Evolutionary conservation across 2,113 vertebrate genomes (phyloP), one percentile per base, ranked within the genome.

Genomic region (Astur gentilis): DNA sequence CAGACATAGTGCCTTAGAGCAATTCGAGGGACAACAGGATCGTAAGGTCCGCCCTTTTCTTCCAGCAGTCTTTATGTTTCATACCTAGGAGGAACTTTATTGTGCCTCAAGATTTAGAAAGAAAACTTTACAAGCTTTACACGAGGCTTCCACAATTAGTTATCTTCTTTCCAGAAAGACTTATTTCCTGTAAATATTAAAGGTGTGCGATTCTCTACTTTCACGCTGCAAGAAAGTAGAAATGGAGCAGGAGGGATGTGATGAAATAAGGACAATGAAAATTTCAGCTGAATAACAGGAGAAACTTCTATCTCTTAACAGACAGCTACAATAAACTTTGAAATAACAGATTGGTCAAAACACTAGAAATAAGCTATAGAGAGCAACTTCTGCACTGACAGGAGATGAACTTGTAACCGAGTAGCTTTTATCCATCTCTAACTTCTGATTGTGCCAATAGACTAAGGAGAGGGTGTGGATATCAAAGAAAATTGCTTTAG

Each of bases 401-500:
- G n/a, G 32, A 84, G 75, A 84, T 78, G 82, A 92, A 93, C 83
- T 93, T 38, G 34, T 36, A 72, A 49, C 54, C 8, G 11, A 78
- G 76, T 4, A 50, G 62, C 31, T 92, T 93, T 95, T 87, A 77
- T 89, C 83, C 71, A 62, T 90, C 72, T 69, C 91, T 55, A 27
- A 3, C 73, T 85, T 92, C 40, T 94, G 79, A 94, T 66, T 93
- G 69, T 50, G 70, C 70, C 93, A 66, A 84, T 0, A 58, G 93
- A 86, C 85, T 50, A 88, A 94, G 52, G 34, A 55, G 21, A 86
- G 76, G 50, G 38, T 79, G 72, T 71, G 64, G 65, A 83, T 76
- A 95, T 58, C 89, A 93, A 42, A 94, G 79, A 79, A 96, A 96
- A 96, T 95, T 87, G 85, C 89, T 83, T 91, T 52, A 36, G 87